phyloP scores from a whole-genome alignment of 2,113 vertebrate species.

The Pardalotus punctatus region DNA sequence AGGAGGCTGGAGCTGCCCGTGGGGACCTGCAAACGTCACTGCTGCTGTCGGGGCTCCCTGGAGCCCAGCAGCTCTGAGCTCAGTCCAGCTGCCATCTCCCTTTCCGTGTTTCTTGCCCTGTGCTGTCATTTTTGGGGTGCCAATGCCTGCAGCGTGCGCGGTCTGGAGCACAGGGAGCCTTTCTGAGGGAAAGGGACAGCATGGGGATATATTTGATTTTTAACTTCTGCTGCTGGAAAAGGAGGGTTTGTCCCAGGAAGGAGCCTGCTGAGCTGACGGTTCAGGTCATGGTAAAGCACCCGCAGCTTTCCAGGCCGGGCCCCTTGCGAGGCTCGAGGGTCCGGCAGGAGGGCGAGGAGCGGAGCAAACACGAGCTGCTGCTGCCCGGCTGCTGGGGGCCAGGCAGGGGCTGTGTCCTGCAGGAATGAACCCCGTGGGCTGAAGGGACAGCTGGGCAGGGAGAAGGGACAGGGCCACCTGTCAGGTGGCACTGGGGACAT shows the following conservation, averaged over 20 bases:
- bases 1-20: neutral
- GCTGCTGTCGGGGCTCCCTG: fast-evolving
- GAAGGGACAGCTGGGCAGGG: neutral
- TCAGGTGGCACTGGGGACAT: fast-evolving
- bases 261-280: neutral
- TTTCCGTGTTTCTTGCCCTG: neutral
- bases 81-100: neutral
- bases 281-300: fast-evolving
- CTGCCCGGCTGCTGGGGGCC: neutral
- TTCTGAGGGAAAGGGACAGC: neutral
- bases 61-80: neutral
- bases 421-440: fast-evolving
- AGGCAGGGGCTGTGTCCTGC: neutral
- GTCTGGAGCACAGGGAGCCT: neutral
- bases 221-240: neutral
- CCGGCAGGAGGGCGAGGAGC: neutral
- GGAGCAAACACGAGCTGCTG: neutral
- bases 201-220: fast-evolving
- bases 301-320: neutral
- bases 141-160: fast-evolving
- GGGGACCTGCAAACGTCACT: fast-evolving
- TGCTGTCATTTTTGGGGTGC: neutral
- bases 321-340: fast-evolving
- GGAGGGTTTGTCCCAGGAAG: neutral
- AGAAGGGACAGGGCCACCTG: neutral